Conservation (phyloP, 2,888 invertebrate species). For the Resseliella maxima region DNA sequence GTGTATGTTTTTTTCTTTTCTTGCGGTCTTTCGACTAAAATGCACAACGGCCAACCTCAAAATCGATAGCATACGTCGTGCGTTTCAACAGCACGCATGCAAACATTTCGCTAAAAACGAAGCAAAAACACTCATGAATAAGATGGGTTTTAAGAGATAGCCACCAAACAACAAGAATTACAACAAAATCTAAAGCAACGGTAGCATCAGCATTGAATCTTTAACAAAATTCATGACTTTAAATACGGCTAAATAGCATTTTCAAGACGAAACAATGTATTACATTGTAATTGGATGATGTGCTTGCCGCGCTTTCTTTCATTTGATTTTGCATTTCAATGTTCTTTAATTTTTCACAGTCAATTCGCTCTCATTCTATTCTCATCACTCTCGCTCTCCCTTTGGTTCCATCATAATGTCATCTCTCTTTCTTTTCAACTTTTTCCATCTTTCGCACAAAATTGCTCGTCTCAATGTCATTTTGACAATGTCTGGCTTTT, state of each 20-base stretch:
- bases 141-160: slow-evolving; percentile 21
- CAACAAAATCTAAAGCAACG: no score
- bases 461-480: neutral
- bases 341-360: neutral
- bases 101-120: neutral
- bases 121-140: slow-evolving; percentile 1
- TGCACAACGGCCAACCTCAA: neutral
- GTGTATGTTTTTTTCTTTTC: no score
- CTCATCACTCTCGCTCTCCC: neutral
- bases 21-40: neutral
- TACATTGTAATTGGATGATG: slow-evolving; percentile 19
- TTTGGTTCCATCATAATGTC: neutral
- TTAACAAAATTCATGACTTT: slow-evolving; percentile 40
- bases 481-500: neutral
- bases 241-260: neutral
- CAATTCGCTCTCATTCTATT: neutral
- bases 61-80: neutral
- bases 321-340: slow-evolving; percentile 47
- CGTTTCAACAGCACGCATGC: slow-evolving; percentile 30
- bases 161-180: neutral
- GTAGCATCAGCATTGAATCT: neutral
- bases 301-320: neutral
- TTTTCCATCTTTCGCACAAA: no score
- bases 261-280: neutral
- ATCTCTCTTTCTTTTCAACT: no score